Percentiles rank a stretch among this genome's conserved stretches.
phyloP scores from a whole-genome alignment of 2,888 invertebrate species.

The Nebria salina region DNA sequence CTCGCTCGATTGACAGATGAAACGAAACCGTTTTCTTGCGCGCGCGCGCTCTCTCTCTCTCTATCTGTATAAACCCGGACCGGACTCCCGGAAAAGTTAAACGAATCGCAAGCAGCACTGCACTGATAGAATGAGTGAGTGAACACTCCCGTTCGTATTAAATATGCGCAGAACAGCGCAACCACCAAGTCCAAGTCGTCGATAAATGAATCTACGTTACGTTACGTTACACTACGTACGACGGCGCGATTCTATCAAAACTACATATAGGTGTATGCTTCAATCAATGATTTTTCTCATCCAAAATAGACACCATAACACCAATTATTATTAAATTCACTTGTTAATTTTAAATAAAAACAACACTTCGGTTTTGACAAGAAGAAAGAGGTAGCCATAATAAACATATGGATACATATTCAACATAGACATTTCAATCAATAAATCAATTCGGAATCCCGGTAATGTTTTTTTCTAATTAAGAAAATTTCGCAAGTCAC shows the following conservation, averaged over 20 bases:
- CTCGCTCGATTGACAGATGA: constrained; percentile 33
- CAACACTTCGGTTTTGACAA: background rate
- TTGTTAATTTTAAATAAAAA: constrained; percentile 17
- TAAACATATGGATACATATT: too few species aligned
- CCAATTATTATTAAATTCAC: constrained; percentile 12
- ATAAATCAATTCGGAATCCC: background rate
- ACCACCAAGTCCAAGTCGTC: background rate
- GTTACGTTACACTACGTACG: constrained; percentile 6
- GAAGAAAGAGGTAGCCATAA: too few species aligned
- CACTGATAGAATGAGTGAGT: background rate
- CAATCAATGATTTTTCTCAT: background rate
- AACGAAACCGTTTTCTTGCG: constrained; percentile 26
- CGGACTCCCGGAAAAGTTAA: background rate
- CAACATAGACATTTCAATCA: constrained; percentile 10
- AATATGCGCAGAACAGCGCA: background rate
- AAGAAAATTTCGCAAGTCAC: constrained; percentile 34
- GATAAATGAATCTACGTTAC: constrained; percentile 3
- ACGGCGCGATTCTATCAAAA: constrained; percentile 22
- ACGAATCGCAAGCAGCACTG: constrained; percentile 39
- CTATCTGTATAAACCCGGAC: constrained; percentile 19
- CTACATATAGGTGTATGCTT: background rate
- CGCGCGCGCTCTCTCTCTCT: too few species aligned
- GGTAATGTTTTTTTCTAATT: background rate
- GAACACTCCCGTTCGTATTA: constrained; percentile 1
- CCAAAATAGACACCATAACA: background rate